Evolutionary conservation across 2,113 vertebrate genomes (phyloP).

Genomic region (Aspiorhynchus laticeps): DNA sequence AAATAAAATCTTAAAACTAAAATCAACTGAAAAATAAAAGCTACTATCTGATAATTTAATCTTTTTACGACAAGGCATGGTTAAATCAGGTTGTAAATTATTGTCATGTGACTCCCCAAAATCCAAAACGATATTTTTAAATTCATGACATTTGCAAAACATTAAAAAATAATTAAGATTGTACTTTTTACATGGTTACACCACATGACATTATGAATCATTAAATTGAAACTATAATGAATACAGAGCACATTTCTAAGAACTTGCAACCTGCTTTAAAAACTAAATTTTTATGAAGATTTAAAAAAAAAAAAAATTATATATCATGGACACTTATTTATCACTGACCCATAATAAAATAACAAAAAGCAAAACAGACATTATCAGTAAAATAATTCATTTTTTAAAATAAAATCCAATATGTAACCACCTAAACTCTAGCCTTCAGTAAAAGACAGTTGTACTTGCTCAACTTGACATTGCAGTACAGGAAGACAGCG

Average conservation of each 20-base stretch:
- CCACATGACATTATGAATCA: neutral
- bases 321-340: neutral
- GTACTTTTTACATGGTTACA: neutral
- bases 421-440: slow-evolving; percentile 22
- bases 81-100: neutral
- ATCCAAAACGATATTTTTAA: neutral
- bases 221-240: neutral
- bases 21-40: no score
- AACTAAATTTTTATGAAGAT: neutral
- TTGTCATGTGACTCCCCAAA: neutral
- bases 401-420: slow-evolving; percentile 25
- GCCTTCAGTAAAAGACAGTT: slow-evolving; percentile 28
- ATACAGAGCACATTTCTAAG: neutral
- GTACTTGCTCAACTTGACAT: slow-evolving; percentile 28
- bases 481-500: slow-evolving; percentile 69
- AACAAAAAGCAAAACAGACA: neutral
- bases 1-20: no score
- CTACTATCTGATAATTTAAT: neutral
- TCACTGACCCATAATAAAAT: neutral
- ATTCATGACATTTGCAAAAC: neutral
- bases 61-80: neutral
- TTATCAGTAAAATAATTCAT: slow-evolving; percentile 11
- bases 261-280: neutral
- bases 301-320: no score
- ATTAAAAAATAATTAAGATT: neutral